These are phyloP conservation scores for Auanema freiburgensis DNA, from an alignment of 2,888 invertebrate genomes.

Conservation along the genomic window DNA sequence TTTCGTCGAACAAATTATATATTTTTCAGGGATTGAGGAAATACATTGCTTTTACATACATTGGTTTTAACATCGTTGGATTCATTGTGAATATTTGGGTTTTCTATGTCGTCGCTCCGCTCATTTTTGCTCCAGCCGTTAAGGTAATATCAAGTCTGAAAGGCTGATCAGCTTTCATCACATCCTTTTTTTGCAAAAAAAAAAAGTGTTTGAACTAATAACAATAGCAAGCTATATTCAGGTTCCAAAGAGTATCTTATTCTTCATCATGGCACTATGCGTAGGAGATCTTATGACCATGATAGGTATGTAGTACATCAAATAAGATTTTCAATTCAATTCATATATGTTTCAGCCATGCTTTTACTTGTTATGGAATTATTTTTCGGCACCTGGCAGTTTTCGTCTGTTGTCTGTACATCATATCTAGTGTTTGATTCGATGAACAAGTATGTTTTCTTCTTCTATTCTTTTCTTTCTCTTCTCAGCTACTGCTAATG, in stretches of 20 bases:
- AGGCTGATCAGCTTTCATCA: too few relatives aligned
- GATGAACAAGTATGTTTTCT: constrained; percentile 55
- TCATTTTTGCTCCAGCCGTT: constrained; percentile 53
- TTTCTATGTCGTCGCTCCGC: constrained; percentile 59
- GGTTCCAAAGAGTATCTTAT: constrained; percentile 61
- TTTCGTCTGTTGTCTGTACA: constrained; percentile 53
- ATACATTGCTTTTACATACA: constrained; percentile 60
- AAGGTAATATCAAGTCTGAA: too few relatives aligned
- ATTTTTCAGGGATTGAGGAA: constrained; percentile 57
- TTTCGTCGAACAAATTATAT: background rate
- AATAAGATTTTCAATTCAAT: constrained; percentile 11
- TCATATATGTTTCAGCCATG: constrained; percentile 53
- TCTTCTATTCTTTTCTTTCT: constrained; percentile 2
- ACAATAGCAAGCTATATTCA: constrained; percentile 13
- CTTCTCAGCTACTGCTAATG: background rate
- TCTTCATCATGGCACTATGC: constrained; percentile 61
- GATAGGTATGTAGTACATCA: constrained; percentile 44
- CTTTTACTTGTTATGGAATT: constrained; percentile 58
- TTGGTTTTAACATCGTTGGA: constrained; percentile 59
- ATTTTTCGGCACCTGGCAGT: constrained; percentile 60
- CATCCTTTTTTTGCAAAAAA: too few relatives aligned
- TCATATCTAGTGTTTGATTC: constrained; percentile 60
- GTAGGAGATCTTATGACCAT: constrained; percentile 61
- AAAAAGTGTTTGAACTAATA: background rate
- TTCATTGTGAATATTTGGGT: constrained; percentile 59